Evolutionary conservation across 2,888 invertebrate genomes (phyloP), one percentile per base, ranked within the genome.

Genomic region (Agonopterix heracliana): DNA sequence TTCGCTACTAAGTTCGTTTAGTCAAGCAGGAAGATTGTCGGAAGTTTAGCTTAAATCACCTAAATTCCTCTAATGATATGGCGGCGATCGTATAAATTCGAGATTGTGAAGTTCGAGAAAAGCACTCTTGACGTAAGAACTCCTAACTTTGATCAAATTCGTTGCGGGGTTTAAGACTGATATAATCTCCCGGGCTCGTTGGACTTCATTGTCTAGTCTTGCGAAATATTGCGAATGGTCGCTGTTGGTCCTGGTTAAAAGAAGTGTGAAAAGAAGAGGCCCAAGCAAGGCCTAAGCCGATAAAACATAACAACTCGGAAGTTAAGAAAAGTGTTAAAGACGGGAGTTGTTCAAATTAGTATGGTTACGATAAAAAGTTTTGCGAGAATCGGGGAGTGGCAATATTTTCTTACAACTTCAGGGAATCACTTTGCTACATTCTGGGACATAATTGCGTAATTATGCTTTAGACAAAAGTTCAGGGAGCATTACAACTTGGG

Each of bases 31-130:
- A 67, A 66, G 64, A 64, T 63, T 53, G 53, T 54, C 60, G 64
- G 67, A 69, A 64, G 60, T 63, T 26, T 26, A 63, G 66, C 68
- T 70, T 70, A 66, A 70, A 63, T 26, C 5, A 26, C 57, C 49
- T 47, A 44, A 62, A 66, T 65, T 57, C 57, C 60, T 66, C 75
- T 78, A 78, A 71, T 75, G 79, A 78, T 78, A 78, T 76, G 78
- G 69, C 65, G 73, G 72, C 64, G 74, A 73, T 72, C 64, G 66
- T 66, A 63, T 70, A 76, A 70, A 72, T 70, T 73, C 71, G 68
- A 71, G 51, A 54, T 67, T 64, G 69, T 61, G 63, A 61, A 55
- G 45, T 49, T 47, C 49, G 51, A 56, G 45, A 45, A 50, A 54
- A 56, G 52, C 53, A 43, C 47, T 26, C 7, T 26, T 26, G 26